Conservation (phyloP, 2,797 vertebrate genomes). For the Catostomus latipinnis region DNA sequence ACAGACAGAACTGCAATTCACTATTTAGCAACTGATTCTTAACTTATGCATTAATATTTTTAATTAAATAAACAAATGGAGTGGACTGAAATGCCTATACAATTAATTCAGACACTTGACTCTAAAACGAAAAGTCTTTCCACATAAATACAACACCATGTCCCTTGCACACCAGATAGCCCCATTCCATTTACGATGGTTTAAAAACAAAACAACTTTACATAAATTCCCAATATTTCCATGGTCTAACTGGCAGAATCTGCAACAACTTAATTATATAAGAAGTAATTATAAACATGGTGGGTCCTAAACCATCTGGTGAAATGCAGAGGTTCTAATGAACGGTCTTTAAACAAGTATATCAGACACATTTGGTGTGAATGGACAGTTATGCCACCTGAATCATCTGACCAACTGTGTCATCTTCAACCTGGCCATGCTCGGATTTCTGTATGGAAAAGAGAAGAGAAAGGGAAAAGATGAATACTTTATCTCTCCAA, state of each 20-base stretch:
- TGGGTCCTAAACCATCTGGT: background rate
- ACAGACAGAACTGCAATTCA: conserved; percentile 13
- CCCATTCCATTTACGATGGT: background rate
- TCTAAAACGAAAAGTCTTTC: background rate
- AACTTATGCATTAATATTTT: background rate
- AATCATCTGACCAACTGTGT: conserved; percentile 94
- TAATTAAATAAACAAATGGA: conserved; percentile 19
- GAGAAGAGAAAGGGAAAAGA: conserved; percentile 32
- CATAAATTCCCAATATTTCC: background rate
- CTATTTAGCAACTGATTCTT: background rate
- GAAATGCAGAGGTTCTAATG: background rate
- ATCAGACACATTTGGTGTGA: background rate
- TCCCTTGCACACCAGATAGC: background rate
- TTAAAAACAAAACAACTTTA: background rate
- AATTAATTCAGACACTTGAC: background rate
- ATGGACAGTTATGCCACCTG: conserved; percentile 82
- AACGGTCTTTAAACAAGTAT: background rate
- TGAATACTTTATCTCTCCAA: background rate
- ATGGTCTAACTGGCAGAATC: background rate
- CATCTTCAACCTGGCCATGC: conserved; percentile 82
- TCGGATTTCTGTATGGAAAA: conserved; percentile 76
- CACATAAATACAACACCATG: conserved; percentile 4
- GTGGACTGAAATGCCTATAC: conserved; percentile 17
- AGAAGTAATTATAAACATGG: background rate
- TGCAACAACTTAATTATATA: background rate